Evolutionary conservation across 2,888 invertebrate species (phyloP), one percentile per base, ranked within the genome.

Genomic region (Eupithecia abbreviata): DNA sequence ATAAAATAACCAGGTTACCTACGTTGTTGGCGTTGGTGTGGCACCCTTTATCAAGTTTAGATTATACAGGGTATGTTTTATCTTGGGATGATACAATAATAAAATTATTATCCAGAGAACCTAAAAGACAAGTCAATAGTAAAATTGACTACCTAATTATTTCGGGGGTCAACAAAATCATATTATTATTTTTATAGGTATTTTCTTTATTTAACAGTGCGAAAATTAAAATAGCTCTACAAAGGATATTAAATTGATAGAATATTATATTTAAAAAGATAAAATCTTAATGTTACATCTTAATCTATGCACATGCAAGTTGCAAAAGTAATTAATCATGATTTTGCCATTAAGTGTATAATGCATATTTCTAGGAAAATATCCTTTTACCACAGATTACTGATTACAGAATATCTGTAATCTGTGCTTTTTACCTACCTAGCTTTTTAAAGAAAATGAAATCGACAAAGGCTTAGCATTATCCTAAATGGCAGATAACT

Each of bases 251-350:
- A 74, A 78, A 77, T 79, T 80, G 70, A 77, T 77, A 81, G 80
- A 81, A 80, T 71, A 77, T 78, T 78, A 69, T 72, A 65, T 69
- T 78, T 72, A 80, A 79, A 79, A 82, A 74, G 78, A 81, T 82
- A 82, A 81, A 83, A 81, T 80, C 82, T 82, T 82, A 82, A 75
- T 78, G 77, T 80, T 81, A 79, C 72, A 77, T 74, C 82, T 82
- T 84, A 84, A 65, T 58, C 81, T 84, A 74, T 71, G 78, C 78
- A 79, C 79, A 79, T 78, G 77, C 78, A 77, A 72, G 55, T 72
- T 74, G 70, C 74, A 70, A 68, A 68, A 45, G 68, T 68, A 68
- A 68, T n/a, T 55, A n/a, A 41, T n/a, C 18, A 68, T 68, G 45
- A 15, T 68, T 68, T 77, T 74, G 65, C 49, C 58, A 51, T 58